These are phyloP conservation scores for Phalacrocorax carbo DNA, from an alignment of 2,113 vertebrate genomes.

Conservation along the genomic window DNA sequence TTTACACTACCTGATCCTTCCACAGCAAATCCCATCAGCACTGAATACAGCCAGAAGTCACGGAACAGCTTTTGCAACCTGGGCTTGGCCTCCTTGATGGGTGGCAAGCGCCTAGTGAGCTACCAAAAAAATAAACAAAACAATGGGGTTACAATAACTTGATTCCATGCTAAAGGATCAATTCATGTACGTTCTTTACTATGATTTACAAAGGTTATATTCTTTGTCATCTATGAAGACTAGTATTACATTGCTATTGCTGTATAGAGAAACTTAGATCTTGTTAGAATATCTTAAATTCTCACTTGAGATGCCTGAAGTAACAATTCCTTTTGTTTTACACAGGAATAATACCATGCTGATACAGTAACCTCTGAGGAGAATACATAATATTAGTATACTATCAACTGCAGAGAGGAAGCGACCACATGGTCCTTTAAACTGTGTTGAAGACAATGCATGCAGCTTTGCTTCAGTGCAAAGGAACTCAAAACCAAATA, in stretches of 20 bases:
- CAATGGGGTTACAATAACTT: not conserved
- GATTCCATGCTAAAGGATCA: not conserved
- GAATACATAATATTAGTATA: not conserved
- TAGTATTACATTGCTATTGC: not conserved
- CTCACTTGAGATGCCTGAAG: not conserved
- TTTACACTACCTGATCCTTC: slow-evolving; percentile 88
- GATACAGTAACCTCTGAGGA: not conserved
- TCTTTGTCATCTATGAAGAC: not conserved
- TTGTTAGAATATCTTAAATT: not conserved
- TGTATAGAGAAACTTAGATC: not conserved
- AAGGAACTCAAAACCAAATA: slow-evolving; percentile 54
- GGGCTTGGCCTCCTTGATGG: slow-evolving; percentile 95
- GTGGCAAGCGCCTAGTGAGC: slow-evolving; percentile 89
- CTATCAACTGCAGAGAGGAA: not conserved
- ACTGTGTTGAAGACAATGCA: not conserved
- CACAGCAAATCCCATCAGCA: slow-evolving; percentile 96
- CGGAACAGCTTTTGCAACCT: slow-evolving; percentile 95
- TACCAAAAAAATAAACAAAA: slow-evolving; percentile 35
- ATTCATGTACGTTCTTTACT: not conserved
- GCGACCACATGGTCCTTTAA: not conserved
- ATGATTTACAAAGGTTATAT: not conserved
- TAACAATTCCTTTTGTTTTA: not conserved
- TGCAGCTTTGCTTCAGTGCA: not conserved
- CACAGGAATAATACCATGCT: slow-evolving; percentile 6
- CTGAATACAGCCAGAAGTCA: slow-evolving; percentile 97